phyloP scores from a whole-genome alignment of 2,888 invertebrate species.

The Petrolisthes manimaculis region DNA sequence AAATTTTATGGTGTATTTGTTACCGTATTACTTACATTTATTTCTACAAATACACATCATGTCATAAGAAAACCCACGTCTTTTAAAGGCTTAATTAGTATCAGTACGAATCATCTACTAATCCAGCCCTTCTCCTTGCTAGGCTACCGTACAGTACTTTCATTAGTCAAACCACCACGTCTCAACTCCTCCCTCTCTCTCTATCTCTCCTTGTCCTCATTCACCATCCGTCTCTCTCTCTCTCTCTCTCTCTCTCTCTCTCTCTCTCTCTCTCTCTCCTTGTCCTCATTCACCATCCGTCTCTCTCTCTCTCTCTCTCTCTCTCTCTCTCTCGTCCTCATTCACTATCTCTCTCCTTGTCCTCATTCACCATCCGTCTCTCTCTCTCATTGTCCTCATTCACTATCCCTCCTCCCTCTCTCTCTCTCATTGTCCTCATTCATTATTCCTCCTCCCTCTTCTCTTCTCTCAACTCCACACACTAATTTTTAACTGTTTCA shows the following conservation, averaged over 20 bases:
- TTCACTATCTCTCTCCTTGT: not conserved
- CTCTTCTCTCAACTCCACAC: not conserved
- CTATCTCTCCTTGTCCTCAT: not conserved
- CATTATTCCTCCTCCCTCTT: not conserved
- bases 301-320: conserved; percentile 28
- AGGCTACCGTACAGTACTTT: too few species aligned
- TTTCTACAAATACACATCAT: too few species aligned
- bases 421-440: not conserved
- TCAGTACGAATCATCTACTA: too few species aligned
- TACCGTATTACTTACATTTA: too few species aligned
- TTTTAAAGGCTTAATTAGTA: too few species aligned
- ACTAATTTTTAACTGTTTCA: too few species aligned
- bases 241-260: conserved; percentile 30
- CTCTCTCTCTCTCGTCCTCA: conserved; percentile 20
- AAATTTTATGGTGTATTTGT: too few species aligned
- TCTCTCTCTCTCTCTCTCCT: conserved; percentile 28
- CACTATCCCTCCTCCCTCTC: not conserved
- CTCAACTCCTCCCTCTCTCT: not conserved
- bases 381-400: conserved; percentile 10
- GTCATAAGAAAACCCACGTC: too few species aligned
- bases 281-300: conserved; percentile 8
- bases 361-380: not conserved
- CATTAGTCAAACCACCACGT: not conserved
- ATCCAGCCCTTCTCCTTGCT: too few species aligned
- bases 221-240: conserved; percentile 32